These are phyloP conservation scores for Anguilla anguilla DNA, from an alignment of 2,797 vertebrate species.

Conservation along the genomic window DNA sequence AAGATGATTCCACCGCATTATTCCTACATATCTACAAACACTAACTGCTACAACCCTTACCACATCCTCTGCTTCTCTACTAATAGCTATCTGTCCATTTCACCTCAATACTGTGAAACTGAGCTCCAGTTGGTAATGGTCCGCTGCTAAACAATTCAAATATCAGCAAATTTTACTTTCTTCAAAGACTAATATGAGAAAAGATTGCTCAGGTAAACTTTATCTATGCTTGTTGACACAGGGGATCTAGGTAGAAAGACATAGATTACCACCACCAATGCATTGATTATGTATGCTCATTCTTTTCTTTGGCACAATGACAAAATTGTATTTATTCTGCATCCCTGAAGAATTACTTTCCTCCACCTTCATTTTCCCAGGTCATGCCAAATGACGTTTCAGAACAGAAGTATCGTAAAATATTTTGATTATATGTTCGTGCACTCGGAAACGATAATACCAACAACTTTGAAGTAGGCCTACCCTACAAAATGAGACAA, in stretches of 20 bases:
- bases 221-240: not conserved
- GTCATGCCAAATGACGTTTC: not conserved
- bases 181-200: not conserved
- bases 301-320: not conserved
- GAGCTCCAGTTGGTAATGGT: not conserved
- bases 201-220: not conserved
- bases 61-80: not conserved
- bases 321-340: not conserved
- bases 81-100: not conserved
- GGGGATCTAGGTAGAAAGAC: not conserved
- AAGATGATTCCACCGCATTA: not conserved
- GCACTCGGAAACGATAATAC: not conserved
- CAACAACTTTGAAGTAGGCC: not conserved
- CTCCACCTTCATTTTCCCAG: not conserved
- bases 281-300: not conserved
- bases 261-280: not conserved
- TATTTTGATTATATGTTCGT: not conserved
- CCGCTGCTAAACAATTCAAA: not conserved
- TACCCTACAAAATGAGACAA: not conserved
- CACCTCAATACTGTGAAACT: not conserved
- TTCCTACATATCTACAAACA: not conserved
- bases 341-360: not conserved
- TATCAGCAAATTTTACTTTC: not conserved
- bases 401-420: not conserved
- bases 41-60: not conserved